Evolutionary conservation across 2,888 invertebrate species (phyloP), one percentile per base, ranked within the genome.

Genomic region (Sinelater perroti): DNA sequence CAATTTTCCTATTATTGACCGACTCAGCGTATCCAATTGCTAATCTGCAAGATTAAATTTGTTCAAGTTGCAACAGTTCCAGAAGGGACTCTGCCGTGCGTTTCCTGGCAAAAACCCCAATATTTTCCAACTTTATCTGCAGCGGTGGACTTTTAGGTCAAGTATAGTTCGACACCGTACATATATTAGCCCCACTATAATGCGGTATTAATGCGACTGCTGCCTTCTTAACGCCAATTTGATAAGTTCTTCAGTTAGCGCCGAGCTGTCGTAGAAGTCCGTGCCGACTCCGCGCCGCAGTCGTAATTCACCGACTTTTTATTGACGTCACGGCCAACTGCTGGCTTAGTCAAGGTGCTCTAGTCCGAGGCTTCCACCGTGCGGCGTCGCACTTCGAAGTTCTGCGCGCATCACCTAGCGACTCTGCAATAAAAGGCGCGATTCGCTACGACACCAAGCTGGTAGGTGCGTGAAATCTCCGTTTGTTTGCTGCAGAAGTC

Each of bases 261-360:
- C 2, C 13, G 24, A 45, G 40, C 33, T 42, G 33, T 35, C 26
- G 17, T 10, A 38, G 56, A 56, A n/a, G n/a, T n/a, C n/a, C n/a
- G n/a, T n/a, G n/a, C n/a, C n/a, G n/a, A n/a, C n/a, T n/a, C n/a
- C n/a, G 21, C 24, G 11, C n/a, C 18, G 21, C 13, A 18, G 17
- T 18, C 18, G 33, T 20, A 30, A 50, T 28, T 45, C 36, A 45
- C 35, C 36, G 45, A 59, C 50, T 58, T 18, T 53, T 58, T 30
- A 21, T 26, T 59, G 55, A 59, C 59, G 59, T 59, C 50, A 55
- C 18, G 18, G n/a, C 13, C 47, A 18, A 50, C 44, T 33, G 30
- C 54, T 51, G 26, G 40, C 30, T 55, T 55, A 51, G 54, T 59
- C 59, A 59, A 59, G 59, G 59, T 59, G 46, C 36, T 55, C 45